These are phyloP conservation scores for Benitochromis conjunctus DNA, from an alignment of 2,113 vertebrate species.

Conservation along the genomic window DNA sequence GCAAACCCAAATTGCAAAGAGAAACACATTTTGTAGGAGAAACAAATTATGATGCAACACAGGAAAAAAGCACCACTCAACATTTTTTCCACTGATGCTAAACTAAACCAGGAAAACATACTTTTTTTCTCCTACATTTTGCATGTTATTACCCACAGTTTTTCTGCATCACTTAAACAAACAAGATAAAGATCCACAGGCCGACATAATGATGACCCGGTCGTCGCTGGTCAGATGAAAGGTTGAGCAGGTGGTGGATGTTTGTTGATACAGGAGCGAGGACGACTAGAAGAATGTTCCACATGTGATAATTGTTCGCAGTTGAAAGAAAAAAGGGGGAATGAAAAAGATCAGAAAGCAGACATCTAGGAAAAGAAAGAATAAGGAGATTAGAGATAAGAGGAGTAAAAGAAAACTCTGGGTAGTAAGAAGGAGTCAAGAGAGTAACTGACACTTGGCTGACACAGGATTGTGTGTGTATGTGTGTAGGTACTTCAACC, in stretches of 20 bases:
- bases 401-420: not conserved
- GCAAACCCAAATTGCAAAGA: not conserved
- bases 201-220: not conserved
- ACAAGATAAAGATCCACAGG: slow-evolving; percentile 9
- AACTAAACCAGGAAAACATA: not conserved
- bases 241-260: slow-evolving; percentile 21
- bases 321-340: not conserved
- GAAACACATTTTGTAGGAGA: not conserved
- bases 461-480: not conserved
- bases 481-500: not conserved
- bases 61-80: not conserved
- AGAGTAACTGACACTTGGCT: not conserved
- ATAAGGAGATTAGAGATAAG: not conserved
- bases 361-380: not conserved
- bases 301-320: slow-evolving; percentile 41
- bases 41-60: slow-evolving; percentile 12
- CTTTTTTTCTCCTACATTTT: not conserved
- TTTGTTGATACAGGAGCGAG: slow-evolving; percentile 23
- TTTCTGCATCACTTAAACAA: not conserved
- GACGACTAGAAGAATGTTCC: not conserved
- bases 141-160: not conserved
- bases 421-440: not conserved
- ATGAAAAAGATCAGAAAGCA: not conserved
- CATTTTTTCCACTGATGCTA: not conserved
- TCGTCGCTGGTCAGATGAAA: not conserved